Base-by-base conservation (phyloP, 2,113 vertebrate species). In the Pseudonaja textilis region DNA sequence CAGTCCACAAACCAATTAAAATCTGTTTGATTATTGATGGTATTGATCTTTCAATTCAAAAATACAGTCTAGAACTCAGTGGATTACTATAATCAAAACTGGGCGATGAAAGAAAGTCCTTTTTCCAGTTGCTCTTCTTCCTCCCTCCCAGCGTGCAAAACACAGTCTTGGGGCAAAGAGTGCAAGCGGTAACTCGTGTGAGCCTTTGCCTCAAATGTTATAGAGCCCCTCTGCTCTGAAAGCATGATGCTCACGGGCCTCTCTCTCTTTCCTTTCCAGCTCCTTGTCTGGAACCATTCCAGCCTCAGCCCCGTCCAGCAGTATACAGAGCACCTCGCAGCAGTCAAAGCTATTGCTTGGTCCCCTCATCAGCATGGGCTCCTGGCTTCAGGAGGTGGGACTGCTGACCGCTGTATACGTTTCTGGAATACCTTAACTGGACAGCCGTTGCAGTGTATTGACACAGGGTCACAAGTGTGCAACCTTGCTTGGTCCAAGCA, bases 401-500 rank as follows among this genome's bases (percentile, higher is more conserved):
- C 99, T 0, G 99, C 99, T 0, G 99, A 99, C 97, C 99, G 99
- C 95, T 99, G 99, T 97, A 99, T 99, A 94, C 99, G 99, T 94
- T 99, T 99, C 97, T 99, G 99, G 99, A 99, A 99, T 97, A 99
- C 99, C 0, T 98, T 99, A 1, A 99, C 99, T 0, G 99, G 98
- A 87, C 99, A 99, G 96, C 99, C 99, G 0, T 95, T 99, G 92
- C 99, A 99, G 97, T 99, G 99, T 96, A 99, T 99, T 0, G 99
- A 99, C 97, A 99, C 99, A 0, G 99, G 99, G 1, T 99, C 99
- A 0, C 99, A 99, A 91, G 99, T 99, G 89, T 99, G 99, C 98
- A 99, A 99, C 97, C 98, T 99, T 94, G 99, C 99, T 97, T 99
- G 99, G 99, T 99, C 99, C 39, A 99, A 99, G 92, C 99, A 99